Conservation (phyloP, 2,797 vertebrate species). For the Knipowitschia caucasica region DNA sequence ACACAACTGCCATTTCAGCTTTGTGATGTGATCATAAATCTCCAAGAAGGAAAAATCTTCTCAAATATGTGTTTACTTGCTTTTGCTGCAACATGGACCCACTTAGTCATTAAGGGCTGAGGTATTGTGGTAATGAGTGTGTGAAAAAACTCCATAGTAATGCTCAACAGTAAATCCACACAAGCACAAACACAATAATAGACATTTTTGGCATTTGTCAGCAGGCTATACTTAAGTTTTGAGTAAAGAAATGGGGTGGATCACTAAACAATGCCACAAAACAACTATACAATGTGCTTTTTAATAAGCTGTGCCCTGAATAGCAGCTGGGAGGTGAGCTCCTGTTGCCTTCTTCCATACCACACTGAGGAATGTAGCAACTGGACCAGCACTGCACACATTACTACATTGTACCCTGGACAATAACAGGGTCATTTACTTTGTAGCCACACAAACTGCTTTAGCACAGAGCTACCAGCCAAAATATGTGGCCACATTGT, state of each 20-base stretch:
- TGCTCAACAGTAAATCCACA: not conserved
- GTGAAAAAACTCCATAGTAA: slow-evolving; percentile 7
- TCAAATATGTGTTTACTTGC: not conserved
- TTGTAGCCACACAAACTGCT: not conserved
- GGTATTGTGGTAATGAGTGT: slow-evolving; percentile 33
- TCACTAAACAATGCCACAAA: not conserved
- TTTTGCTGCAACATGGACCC: not conserved
- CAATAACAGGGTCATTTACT: slow-evolving; percentile 4
- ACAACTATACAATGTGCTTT: not conserved
- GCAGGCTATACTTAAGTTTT: too few species aligned
- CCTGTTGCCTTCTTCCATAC: slow-evolving; percentile 33
- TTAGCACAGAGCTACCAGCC: not conserved
- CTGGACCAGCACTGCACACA: slow-evolving; percentile 35
- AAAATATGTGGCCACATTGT: not conserved
- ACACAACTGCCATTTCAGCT: not conserved
- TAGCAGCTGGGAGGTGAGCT: slow-evolving; percentile 29
- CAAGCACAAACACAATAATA: slow-evolving; percentile 3
- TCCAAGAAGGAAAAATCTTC: not conserved
- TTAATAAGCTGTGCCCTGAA: slow-evolving; percentile 43
- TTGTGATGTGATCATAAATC: not conserved
- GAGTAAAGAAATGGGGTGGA: not conserved
- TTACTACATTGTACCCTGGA: slow-evolving; percentile 21
- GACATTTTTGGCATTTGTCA: too few species aligned
- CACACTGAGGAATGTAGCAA: slow-evolving; percentile 66
- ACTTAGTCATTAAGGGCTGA: slow-evolving; percentile 1